Percentiles rank a stretch among this genome's conserved stretches.
Conservation (phyloP, 2,113 vertebrate species). For the Tautogolabrus adspersus region DNA sequence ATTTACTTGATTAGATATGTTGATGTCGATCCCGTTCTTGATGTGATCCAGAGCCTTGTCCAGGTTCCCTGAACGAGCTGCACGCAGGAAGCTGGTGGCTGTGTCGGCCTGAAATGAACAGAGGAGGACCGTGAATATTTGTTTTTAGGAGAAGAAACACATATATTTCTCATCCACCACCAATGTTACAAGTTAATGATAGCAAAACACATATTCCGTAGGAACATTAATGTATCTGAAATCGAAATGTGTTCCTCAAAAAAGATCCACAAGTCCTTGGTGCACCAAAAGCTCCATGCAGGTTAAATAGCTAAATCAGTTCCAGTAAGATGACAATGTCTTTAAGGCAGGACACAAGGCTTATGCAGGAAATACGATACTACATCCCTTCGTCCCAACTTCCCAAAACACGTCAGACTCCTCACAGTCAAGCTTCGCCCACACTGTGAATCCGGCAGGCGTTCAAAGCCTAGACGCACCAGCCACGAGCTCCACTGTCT, state of each 20-base stretch:
- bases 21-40: conserved; percentile 94
- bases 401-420: conserved; percentile 57
- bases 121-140: background rate
- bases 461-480: conserved; percentile 34
- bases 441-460: conserved; percentile 61
- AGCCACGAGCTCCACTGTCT: conserved; percentile 50
- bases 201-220: too few relatives aligned
- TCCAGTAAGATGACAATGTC: background rate
- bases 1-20: conserved; percentile 94
- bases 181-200: too few relatives aligned
- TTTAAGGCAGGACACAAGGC: conserved; percentile 17
- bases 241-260: too few relatives aligned
- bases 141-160: too few relatives aligned
- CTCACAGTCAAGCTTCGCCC: conserved; percentile 57
- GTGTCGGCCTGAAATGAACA: conserved; percentile 87
- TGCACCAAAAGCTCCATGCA: conserved; percentile 5
- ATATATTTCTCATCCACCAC: too few relatives aligned
- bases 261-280: too few relatives aligned
- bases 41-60: conserved; percentile 96
- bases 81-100: conserved; percentile 94
- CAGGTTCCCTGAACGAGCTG: conserved; percentile 95
- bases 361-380: conserved; percentile 17
- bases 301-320: conserved; percentile 6
- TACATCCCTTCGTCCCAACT: conserved; percentile 12
- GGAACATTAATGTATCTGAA: too few relatives aligned